Evolutionary conservation across 2,113 vertebrate genomes (phyloP), one percentile per base, ranked within the genome.

Genomic region (Pungitius pungitius): DNA sequence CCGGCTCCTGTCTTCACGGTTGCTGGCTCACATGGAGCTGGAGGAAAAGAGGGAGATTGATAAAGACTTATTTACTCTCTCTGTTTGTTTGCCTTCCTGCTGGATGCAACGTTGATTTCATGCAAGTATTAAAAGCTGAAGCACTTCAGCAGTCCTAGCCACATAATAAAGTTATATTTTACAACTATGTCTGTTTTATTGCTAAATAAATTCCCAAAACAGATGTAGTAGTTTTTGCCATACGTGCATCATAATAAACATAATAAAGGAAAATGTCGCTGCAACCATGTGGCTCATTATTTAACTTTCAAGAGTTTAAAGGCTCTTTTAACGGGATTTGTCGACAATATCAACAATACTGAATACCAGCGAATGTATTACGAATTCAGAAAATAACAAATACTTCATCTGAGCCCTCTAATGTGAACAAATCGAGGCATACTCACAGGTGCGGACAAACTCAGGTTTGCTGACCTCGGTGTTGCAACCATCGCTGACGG

Each of bases 11-110:
- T 88, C 55, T 0, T n/a, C 20, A 95, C 14, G 3, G 93, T 92
- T 20, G 76, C 75, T 0, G 94, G 94, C 22, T 84, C 59, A 82
- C 94, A 95, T 24, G 94, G 94, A 49, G 92, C 94, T 95, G 70
- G 8, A 69, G 66, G 60, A 22, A 30, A 20, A 30, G 51, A 35
- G 24, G 63, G 8, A 45, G 2, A 43, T 8, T 12, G 20, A 45
- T 9, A 0, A 47, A 27, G 17, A 35, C 11, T 51, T 11, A 20
- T 5, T 42, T 49, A 3, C 57, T 59, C 35, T 22, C 11, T 30
- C 9, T 45, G n/a, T 45, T 15, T 62, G 2, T 43, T 18, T 42
- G 37, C 24, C n/a, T 40, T 61, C 11, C 13, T 8, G 9, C 59
- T 42, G 15, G 49, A 68, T 55, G 9, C 33, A n/a, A 26, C 47